Evolutionary conservation across 2,113 vertebrate genomes (phyloP).

Genomic region (Lasiurus cinereus): DNA sequence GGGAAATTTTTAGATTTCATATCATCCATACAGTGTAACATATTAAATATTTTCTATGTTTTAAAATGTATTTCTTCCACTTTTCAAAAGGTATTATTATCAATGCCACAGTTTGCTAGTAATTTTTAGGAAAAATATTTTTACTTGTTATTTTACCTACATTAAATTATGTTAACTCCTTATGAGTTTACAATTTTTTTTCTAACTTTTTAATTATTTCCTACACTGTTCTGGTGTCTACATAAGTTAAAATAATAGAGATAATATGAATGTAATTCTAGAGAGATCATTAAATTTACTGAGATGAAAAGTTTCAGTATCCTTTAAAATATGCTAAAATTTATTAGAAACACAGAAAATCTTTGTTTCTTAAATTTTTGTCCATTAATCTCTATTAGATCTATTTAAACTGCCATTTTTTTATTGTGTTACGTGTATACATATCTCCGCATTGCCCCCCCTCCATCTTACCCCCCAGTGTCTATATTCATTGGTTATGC

Average conservation of each 20-base stretch:
- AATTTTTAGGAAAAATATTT: not conserved
- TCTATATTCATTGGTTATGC: no score
- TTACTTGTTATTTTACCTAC: not conserved
- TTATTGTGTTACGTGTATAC: no score
- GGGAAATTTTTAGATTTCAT: not conserved
- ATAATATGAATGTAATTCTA: constrained; percentile 1
- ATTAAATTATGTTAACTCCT: not conserved
- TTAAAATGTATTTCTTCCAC: not conserved
- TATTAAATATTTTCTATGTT: not conserved
- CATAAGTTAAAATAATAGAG: not conserved
- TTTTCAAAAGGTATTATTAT: not conserved
- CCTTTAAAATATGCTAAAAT: not conserved
- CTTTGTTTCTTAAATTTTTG: not conserved
- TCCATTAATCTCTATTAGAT: not conserved
- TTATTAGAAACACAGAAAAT: not conserved
- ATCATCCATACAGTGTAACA: not conserved
- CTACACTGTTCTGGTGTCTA: not conserved
- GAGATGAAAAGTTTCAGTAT: not conserved
- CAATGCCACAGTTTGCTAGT: not conserved
- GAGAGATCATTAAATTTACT: not conserved
- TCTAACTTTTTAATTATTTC: not conserved
- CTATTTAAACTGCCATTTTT: no score
- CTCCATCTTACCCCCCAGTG: no score
- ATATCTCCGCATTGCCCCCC: no score
- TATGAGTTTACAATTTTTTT: not conserved